phyloP scores from a whole-genome alignment of 1,140 invertebrate genomes.

The Musca vetustissima region DNA sequence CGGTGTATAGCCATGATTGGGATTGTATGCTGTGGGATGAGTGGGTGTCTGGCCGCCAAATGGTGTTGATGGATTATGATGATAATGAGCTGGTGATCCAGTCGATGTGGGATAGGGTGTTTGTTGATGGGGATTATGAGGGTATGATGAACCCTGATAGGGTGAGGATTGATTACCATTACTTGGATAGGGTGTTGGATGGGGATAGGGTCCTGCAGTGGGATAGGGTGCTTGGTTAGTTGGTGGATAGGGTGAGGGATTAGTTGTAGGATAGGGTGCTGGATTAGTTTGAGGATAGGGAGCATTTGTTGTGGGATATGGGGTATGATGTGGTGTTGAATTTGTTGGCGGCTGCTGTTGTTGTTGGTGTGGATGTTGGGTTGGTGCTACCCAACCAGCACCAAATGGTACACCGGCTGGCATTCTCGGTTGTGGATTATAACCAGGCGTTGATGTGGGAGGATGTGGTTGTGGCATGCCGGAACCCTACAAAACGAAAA shows the following conservation, averaged over 20 bases:
- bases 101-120: constrained; percentile 26
- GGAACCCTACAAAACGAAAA: constrained; percentile 49
- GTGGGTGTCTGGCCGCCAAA: constrained; percentile 30
- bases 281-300: too few species aligned
- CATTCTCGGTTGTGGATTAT: constrained; percentile 31
- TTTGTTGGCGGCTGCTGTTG: constrained; percentile 16
- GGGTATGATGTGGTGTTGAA: not conserved
- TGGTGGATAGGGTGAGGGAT: constrained; percentile 30
- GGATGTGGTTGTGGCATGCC: constrained; percentile 44
- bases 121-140: constrained; percentile 34
- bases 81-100: constrained; percentile 18
- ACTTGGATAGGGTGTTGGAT: constrained; percentile 17
- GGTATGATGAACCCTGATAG: constrained; percentile 33
- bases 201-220: constrained; percentile 30
- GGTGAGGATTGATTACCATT: constrained; percentile 14
- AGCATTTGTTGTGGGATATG: too few species aligned
- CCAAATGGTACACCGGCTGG: constrained; percentile 41
- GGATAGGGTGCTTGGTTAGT: constrained; percentile 25
- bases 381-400: constrained; percentile 48
- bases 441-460: constrained; percentile 31
- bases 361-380: constrained; percentile 36
- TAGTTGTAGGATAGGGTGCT: constrained; percentile 22
- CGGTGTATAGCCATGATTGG: constrained; percentile 37
- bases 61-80: not conserved
- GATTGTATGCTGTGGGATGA: constrained; percentile 35